Conservation (phyloP, 2,113 vertebrate genomes). For the Dendrocopos noguchii region DNA sequence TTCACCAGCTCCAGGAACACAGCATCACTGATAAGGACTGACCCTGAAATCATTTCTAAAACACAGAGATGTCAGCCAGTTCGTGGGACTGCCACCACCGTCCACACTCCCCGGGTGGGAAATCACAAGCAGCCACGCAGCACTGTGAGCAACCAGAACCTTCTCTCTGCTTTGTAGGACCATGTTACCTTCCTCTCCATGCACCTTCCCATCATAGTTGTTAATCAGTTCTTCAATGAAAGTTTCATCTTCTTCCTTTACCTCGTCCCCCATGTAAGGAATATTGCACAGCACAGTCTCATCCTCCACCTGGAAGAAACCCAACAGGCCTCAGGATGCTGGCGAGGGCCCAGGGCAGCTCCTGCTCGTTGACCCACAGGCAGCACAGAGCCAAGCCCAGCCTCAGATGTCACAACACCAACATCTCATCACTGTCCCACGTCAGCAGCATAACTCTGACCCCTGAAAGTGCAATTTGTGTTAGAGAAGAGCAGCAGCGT, state of each 20-base stretch:
- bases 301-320: conserved; percentile 89
- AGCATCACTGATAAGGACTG: conserved; percentile 93
- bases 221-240: conserved; percentile 98
- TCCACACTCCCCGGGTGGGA: fast-evolving
- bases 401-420: neutral
- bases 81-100: neutral
- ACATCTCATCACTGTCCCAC: neutral
- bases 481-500: neutral
- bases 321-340: neutral
- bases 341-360: neutral
- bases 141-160: neutral
- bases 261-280: conserved; percentile 98
- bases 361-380: fast-evolving
- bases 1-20: conserved; percentile 96
- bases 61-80: neutral
- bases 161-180: neutral
- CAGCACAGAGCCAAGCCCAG: neutral
- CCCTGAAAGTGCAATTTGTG: neutral
- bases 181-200: conserved; percentile 92
- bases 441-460: neutral
- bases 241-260: conserved; percentile 96
- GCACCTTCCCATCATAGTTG: conserved; percentile 96
- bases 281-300: conserved; percentile 98
- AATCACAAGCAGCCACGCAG: neutral
- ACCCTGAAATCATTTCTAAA: conserved; percentile 83